Conservation (phyloP, 2,888 invertebrate genomes). For the Fissipunctia ypsillon region DNA sequence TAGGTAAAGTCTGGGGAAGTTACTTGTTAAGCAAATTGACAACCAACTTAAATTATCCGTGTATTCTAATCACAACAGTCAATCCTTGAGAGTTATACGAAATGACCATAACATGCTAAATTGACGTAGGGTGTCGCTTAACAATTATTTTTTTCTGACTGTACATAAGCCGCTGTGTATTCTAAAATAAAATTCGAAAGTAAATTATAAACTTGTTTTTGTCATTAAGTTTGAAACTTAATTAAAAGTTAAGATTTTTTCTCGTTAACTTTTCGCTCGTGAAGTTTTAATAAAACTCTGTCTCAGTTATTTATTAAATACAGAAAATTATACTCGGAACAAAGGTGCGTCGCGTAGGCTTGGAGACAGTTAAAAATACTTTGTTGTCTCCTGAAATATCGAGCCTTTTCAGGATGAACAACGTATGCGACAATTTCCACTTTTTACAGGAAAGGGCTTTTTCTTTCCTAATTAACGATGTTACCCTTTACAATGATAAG, state of each 20-base stretch:
- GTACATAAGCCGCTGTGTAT: background rate
- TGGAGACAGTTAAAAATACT: background rate
- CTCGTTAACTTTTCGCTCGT: slow-evolving; percentile 3
- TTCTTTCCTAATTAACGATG: too few relatives aligned
- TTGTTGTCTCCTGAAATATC: background rate
- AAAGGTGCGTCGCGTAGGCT: background rate
- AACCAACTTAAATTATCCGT: too few relatives aligned
- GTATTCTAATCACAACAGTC: too few relatives aligned
- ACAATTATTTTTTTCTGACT: too few relatives aligned
- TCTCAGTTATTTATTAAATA: slow-evolving; percentile 30
- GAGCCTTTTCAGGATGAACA: too few relatives aligned
- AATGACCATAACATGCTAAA: too few relatives aligned
- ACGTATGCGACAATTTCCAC: too few relatives aligned
- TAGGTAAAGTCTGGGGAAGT: background rate
- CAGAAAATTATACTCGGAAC: slow-evolving; percentile 19
- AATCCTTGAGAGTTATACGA: too few relatives aligned
- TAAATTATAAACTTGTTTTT: slow-evolving; percentile 29
- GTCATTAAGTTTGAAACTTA: slow-evolving; percentile 33
- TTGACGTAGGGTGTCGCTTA: too few relatives aligned
- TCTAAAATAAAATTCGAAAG: slow-evolving; percentile 20
- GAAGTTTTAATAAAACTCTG: slow-evolving; percentile 41
- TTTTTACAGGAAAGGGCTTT: too few relatives aligned
- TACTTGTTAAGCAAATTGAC: too few relatives aligned
- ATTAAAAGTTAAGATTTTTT: slow-evolving; percentile 34
- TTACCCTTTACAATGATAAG: too few relatives aligned